Evolutionary conservation across 2,113 vertebrate genomes (phyloP), one percentile per base, ranked within the genome.

Genomic region (Chamaetylas fuelleborni): DNA sequence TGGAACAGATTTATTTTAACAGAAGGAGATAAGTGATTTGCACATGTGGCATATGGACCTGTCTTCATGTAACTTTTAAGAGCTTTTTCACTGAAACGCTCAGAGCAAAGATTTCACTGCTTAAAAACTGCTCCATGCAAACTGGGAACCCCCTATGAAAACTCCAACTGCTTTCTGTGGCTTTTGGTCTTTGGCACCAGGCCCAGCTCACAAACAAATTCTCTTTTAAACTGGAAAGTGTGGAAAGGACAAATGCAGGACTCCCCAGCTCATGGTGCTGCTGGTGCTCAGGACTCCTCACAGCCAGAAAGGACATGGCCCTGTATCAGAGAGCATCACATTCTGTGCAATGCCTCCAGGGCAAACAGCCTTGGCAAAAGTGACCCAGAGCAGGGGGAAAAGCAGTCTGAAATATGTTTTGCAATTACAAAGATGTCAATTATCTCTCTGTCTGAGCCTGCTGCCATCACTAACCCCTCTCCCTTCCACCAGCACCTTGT

Each of bases 401-500:
- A 83, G 34, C 24, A 58, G 12, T 56, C 26, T 80, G 72, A 69
- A 83, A 66, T 25, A 15, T 3, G 7, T 83, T 72, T 64, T 83
- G 26, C 36, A 71, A 19, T 15, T 24, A 73, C 51, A 36, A 78
- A 71, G 33, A 74, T 2, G 11, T 81, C 42, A 24, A 12, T 50
- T 53, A 13, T 71, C 19, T 57, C 70, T 82, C 20, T 6, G 8
- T 58, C 54, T n/a, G 24, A 72, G 29, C 26, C 54, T 81, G 19
- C 40, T 90, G 67, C 25, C 38, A 31, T 50, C 3, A 3, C n/a
- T 81, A 57, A 50, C 15, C 6, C 9, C 6, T 34, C 14, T 66
- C 6, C 6, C 19, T 74, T 62, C 19, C 16, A 40, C 14, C 57
- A 79, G 19, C 15, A 11, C 8, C 17, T 62, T 0, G 0, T 1